Percentiles rank a stretch among this genome's conserved stretches.
Conservation (phyloP, 2,888 invertebrate species). For the Hirtodrosophila histrioides region DNA sequence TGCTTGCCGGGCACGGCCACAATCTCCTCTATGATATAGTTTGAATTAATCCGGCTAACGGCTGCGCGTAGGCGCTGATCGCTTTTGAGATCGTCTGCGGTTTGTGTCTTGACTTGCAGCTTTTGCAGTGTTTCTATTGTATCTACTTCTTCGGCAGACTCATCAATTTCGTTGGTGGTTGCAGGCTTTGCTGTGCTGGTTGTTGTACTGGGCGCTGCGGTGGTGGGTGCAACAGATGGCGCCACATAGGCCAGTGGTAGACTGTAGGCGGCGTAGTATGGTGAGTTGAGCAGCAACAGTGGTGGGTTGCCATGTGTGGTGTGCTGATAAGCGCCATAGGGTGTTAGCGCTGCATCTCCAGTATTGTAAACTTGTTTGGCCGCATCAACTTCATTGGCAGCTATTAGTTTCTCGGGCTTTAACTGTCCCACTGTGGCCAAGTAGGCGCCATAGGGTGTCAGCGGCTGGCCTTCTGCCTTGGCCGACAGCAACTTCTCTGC, state of each 20-base stretch:
- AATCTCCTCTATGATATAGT: conserved; percentile 82
- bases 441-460: conserved; percentile 38
- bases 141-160: conserved; percentile 18
- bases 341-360: conserved; percentile 1
- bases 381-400: not conserved
- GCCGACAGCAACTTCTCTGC: conserved; percentile 12
- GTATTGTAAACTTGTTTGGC: conserved; percentile 20
- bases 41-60: conserved; percentile 78
- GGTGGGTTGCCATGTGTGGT: conserved; percentile 24
- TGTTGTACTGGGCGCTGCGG: conserved; percentile 30
- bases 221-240: conserved; percentile 43
- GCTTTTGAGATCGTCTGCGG: conserved; percentile 62
- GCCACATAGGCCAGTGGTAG: conserved; percentile 56
- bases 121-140: conserved; percentile 56
- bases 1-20: conserved; percentile 77
- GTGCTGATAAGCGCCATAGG: conserved; percentile 54
- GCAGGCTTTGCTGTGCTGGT: conserved; percentile 54
- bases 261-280: conserved; percentile 51
- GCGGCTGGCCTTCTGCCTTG: conserved; percentile 1
- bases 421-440: conserved; percentile 7
- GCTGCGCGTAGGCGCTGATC: conserved; percentile 77
- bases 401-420: conserved; percentile 35
- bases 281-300: conserved; percentile 41
- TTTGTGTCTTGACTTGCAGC: conserved; percentile 63
- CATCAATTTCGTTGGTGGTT: conserved; percentile 35